phyloP scores from a whole-genome alignment of 92 coral and sea anemone species.

The Epizoanthus stellaris region DNA sequence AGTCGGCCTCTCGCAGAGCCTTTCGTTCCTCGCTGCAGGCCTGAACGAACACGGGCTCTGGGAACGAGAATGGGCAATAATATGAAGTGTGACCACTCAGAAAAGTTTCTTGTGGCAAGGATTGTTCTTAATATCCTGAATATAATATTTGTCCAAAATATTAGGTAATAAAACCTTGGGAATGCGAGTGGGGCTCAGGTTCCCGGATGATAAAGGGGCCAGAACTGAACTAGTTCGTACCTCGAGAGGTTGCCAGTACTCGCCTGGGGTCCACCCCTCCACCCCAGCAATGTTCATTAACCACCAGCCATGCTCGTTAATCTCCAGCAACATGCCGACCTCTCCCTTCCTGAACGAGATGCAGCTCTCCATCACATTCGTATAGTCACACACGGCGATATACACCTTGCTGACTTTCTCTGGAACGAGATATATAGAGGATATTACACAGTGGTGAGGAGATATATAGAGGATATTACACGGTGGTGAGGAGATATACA shows the following conservation, averaged over 20 bases:
- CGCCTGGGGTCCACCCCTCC: slow-evolving; percentile 82
- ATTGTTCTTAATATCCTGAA: no score
- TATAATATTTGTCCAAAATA: no score
- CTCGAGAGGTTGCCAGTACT: slow-evolving; percentile 65
- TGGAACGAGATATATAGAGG: background rate
- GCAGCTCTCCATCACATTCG: slow-evolving; percentile 60
- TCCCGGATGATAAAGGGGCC: no score
- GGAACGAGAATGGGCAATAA: no score
- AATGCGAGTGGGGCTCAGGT: no score
- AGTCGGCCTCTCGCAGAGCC: no score
- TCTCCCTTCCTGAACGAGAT: slow-evolving; percentile 73
- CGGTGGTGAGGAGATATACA: no score
- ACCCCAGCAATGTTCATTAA: slow-evolving; percentile 75
- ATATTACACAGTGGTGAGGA: background rate
- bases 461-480: background rate
- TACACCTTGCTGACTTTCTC: slow-evolving; percentile 56
- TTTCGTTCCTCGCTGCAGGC: no score
- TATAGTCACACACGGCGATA: slow-evolving; percentile 65
- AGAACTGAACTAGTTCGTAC: slow-evolving; percentile 1
- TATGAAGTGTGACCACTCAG: no score
- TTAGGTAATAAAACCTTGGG: no score
- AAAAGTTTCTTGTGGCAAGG: no score
- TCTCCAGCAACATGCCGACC: slow-evolving; percentile 63
- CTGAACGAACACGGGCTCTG: no score
- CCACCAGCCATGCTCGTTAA: slow-evolving; percentile 75